A percentile compares a stretch with the other conserved stretches of the same genome.
phyloP scores from a whole-genome alignment of 2,113 vertebrate species.

The Tyto alba region DNA sequence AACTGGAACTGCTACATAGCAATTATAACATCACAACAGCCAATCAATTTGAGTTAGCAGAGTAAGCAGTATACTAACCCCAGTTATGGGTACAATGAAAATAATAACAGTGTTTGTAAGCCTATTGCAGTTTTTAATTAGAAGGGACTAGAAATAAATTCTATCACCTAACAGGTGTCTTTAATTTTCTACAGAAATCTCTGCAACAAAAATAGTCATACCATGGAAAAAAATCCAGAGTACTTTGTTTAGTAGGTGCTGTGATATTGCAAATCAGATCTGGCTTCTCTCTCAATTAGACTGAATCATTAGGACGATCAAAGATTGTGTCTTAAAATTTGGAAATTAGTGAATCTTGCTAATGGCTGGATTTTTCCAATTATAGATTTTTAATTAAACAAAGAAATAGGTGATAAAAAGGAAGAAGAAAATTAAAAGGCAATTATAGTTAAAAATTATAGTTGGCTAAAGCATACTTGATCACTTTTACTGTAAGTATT shows the following conservation, averaged over 20 bases:
- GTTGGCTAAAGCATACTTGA: neutral
- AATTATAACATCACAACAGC: neutral
- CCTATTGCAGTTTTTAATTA: neutral
- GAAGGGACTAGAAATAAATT: neutral
- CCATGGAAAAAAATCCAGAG: neutral
- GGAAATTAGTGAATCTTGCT: neutral
- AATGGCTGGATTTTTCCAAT: neutral
- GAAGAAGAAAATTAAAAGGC: neutral
- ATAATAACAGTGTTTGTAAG: neutral
- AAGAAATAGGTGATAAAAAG: neutral
- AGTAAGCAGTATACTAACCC: neutral
- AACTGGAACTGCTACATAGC: neutral
- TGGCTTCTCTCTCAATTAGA: neutral
- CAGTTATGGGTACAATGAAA: neutral
- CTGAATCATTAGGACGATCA: neutral
- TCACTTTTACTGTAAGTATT: neutral
- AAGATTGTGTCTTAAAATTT: neutral
- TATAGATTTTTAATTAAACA: neutral
- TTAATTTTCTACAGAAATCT: neutral
- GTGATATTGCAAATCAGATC: neutral
- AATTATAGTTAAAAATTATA: neutral
- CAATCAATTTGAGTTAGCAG: neutral
- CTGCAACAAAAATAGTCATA: neutral
- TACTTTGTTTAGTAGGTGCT: neutral
- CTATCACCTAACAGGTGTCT: neutral